A percentile compares a stretch with the other conserved stretches of the same genome.
These are phyloP conservation scores for Rhyzopertha dominica DNA, from an alignment of 1,140 invertebrate species.

Conservation along the genomic window DNA sequence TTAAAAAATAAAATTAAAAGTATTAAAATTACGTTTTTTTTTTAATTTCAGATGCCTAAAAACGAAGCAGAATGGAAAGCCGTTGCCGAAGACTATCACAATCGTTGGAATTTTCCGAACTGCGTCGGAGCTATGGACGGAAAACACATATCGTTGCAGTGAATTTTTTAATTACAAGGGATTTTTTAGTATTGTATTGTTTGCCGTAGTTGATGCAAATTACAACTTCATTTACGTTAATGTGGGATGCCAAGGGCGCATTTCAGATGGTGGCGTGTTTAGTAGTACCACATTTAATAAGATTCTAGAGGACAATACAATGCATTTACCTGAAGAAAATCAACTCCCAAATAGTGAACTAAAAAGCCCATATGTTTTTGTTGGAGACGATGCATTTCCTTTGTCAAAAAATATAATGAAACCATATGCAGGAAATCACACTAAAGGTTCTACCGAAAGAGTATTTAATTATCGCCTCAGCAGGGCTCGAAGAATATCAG, in stretches of 20 bases:
- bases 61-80: no score
- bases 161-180: conserved; percentile 42
- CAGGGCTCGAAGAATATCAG: conserved; percentile 16
- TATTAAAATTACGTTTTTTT: no score
- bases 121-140: conserved; percentile 43
- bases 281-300: conserved; percentile 17
- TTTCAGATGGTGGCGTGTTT: conserved; percentile 37
- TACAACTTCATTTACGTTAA: conserved; percentile 43
- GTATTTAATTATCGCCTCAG: conserved; percentile 15
- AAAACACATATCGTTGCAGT: conserved; percentile 41
- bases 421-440: conserved; percentile 39
- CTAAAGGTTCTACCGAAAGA: conserved; percentile 21
- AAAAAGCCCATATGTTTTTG: conserved; percentile 41
- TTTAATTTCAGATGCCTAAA: no score
- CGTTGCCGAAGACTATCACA: no score
- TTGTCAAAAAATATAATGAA: conserved; percentile 43
- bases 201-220: conserved; percentile 41
- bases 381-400: conserved; percentile 51
- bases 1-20: no score
- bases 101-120: conserved; percentile 35
- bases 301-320: conserved; percentile 11
- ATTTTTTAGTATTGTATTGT: conserved; percentile 35
- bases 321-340: conserved; percentile 31
- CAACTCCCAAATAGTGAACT: conserved; percentile 26
- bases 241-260: conserved; percentile 34